phyloP scores from a whole-genome alignment of 23 tunicate species.

The Halocynthia aurantium region DNA sequence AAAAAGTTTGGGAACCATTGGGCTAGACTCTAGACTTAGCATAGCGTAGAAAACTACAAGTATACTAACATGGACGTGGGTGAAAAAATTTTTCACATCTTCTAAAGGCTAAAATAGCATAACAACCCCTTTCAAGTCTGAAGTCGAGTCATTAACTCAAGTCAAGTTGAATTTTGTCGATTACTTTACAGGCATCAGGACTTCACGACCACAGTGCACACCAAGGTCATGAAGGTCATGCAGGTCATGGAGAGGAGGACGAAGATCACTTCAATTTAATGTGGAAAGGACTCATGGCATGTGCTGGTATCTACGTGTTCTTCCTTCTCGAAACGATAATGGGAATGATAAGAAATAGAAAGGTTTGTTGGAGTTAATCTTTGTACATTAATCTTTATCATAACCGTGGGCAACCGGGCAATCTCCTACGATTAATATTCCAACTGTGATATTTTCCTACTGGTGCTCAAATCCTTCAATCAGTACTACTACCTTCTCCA shows the following conservation, averaged over 20 bases:
- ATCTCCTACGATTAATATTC: too few relatives aligned
- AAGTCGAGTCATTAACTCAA: neutral
- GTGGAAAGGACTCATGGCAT: slow-evolving; percentile 60
- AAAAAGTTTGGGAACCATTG: too few relatives aligned
- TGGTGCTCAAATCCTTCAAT: too few relatives aligned
- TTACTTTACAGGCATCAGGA: slow-evolving; percentile 47
- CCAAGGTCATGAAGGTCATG: slow-evolving; percentile 23
- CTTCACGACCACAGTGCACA: slow-evolving; percentile 30
- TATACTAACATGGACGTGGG: too few relatives aligned
- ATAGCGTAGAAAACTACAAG: too few relatives aligned
- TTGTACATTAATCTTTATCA: too few relatives aligned
- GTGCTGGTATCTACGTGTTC: slow-evolving; percentile 71
- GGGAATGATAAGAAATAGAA: slow-evolving; percentile 45
- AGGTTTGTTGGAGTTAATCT: neutral
- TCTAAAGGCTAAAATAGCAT: too few relatives aligned
- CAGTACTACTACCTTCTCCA: too few relatives aligned
- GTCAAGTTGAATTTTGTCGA: neutral
- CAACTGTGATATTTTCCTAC: too few relatives aligned
- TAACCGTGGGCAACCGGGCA: too few relatives aligned
- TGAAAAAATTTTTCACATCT: too few relatives aligned
- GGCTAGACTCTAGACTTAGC: too few relatives aligned
- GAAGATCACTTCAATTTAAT: slow-evolving; percentile 42
- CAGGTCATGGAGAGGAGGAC: slow-evolving; percentile 14
- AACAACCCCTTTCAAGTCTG: neutral
- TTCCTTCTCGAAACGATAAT: slow-evolving; percentile 75